Evolutionary conservation across 2,113 vertebrate genomes (phyloP), one percentile per base, ranked within the genome.

Genomic region (Tragelaphus strepsiceros): DNA sequence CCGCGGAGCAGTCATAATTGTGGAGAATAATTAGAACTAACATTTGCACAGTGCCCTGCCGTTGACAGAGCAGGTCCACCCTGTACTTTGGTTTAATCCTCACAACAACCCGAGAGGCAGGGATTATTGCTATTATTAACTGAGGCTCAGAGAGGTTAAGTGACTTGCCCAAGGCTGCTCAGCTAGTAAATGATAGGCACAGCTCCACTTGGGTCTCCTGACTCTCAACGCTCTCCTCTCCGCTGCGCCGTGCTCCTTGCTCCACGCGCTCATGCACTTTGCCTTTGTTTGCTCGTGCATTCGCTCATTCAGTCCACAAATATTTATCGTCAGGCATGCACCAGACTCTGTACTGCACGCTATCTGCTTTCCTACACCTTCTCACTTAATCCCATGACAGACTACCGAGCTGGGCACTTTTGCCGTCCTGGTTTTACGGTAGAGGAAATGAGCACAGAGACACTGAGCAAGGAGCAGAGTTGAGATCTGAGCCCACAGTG

Each of bases 21-120:
- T 90, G 62, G 87, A 51, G 62, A 97, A 98, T 97, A 97, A 97
- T 98, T 97, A 96, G 96, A 97, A 96, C 96, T 98, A 98, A 98
- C 96, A 96, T 98, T 98, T 98, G 97, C 96, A 97, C 97, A 98
- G 97, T 13, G 93, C 53, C 80, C 30, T 51, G 87, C 62, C 21
- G 0, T 62, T 58, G 88, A 95, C 85, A 64, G 91, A 95, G 96
- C 14, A 32, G 78, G 87, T 95, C 95, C 49, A 81, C 51, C 82
- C 30, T 1, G 35, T 49, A 82, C 83, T 93, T 82, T 17, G 2
- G 1, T 53, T 67, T 93, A 93, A 94, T 96, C 93, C 96, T 84
- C 96, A 96, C 86, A 94, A 78, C 9, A 49, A 84, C 96, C 87
- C 0, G 39, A 97, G 97, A 98, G 96, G 95, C 96, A 95, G 95